phyloP scores from a whole-genome alignment of 2,113 vertebrate species.

The Axis porcinus region DNA sequence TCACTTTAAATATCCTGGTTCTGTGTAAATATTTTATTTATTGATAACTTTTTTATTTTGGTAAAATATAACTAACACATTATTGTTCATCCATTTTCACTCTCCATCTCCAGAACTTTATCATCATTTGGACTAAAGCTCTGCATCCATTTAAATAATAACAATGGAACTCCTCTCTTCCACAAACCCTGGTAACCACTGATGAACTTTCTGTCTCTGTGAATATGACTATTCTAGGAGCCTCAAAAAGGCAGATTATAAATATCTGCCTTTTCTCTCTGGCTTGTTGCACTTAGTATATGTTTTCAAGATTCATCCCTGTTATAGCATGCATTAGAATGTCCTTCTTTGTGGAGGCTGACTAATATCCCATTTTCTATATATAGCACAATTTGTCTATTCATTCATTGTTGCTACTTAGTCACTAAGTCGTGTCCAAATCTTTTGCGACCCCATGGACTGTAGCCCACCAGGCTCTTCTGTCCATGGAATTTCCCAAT shows the following conservation, averaged over 20 bases:
- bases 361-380: no score
- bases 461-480: no score
- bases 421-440: no score
- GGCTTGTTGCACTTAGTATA: no score
- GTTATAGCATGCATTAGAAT: neutral
- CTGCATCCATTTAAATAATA: neutral
- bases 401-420: no score
- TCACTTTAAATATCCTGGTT: neutral
- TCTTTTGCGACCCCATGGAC: no score
- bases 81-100: neutral
- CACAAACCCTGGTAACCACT: neutral
- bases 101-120: neutral
- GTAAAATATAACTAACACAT: neutral
- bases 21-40: neutral
- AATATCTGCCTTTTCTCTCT: no score
- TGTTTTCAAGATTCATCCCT: neutral
- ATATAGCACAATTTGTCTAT: no score
- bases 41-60: neutral
- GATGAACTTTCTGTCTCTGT: neutral
- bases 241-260: no score
- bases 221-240: neutral
- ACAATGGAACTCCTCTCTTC: accelerated
- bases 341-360: neutral
- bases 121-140: neutral
- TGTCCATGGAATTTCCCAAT: no score